A percentile compares a stretch with the other conserved stretches of the same genome.
Evolutionary conservation across 2,797 vertebrate genomes (phyloP).

Genomic region (Gymnoscopelus braueri): DNA sequence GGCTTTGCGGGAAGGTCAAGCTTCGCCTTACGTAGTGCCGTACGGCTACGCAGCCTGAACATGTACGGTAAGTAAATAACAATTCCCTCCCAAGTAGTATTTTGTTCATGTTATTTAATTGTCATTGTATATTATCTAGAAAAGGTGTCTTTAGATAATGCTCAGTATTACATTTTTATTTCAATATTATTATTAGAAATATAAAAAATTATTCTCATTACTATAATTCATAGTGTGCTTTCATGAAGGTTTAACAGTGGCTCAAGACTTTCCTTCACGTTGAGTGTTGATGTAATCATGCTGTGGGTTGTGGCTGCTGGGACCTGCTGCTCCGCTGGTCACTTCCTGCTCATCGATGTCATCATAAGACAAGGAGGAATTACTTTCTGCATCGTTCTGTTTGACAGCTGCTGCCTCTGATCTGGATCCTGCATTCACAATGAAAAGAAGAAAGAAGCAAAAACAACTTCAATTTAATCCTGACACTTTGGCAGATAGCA

Average conservation of each 20-base stretch:
- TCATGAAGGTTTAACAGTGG: background rate
- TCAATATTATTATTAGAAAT: background rate
- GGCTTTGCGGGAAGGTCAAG: too few species aligned
- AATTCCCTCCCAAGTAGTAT: too few species aligned
- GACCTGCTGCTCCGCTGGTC: background rate
- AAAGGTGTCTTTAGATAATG: background rate
- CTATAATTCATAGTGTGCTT: background rate
- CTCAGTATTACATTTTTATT: background rate
- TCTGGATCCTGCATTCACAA: constrained; percentile 19
- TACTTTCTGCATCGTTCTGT: background rate
- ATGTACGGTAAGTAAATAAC: too few species aligned
- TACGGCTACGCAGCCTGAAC: too few species aligned
- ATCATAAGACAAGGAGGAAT: constrained; percentile 63
- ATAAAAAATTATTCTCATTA: background rate
- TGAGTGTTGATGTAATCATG: background rate
- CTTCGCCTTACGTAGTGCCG: too few species aligned
- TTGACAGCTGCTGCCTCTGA: background rate
- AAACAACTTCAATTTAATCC: too few species aligned
- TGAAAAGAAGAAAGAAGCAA: too few species aligned
- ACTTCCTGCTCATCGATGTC: constrained; percentile 56
- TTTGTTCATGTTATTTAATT: too few species aligned
- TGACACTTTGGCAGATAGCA: too few species aligned
- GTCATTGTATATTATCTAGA: too few species aligned
- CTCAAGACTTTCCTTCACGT: constrained; percentile 33
- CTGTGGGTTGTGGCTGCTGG: background rate